Base-by-base conservation (phyloP, 2,797 vertebrate genomes). In the Gambelia wislizenii region DNA sequence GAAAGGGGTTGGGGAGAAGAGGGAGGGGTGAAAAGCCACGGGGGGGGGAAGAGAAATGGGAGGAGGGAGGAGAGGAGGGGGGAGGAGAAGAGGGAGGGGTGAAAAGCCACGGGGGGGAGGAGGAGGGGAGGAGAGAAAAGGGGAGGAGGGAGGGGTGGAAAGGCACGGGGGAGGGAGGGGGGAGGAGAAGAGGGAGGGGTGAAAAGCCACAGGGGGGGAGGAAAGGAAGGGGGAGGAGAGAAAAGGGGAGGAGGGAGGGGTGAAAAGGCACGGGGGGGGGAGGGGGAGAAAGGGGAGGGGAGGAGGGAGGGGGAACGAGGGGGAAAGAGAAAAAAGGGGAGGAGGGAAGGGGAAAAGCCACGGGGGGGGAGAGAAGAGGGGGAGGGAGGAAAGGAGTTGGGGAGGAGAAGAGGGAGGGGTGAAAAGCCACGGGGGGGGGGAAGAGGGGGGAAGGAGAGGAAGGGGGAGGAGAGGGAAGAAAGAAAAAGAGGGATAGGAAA, bases 381-480 rank as follows among this genome's bases (percentile, higher is more conserved):
- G 20, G 0, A 0, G 27, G 8, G 1, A 12, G 2, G 1, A 49
- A 30, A 6, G 8, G 10, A 1, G 27, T 0, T 13, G 12, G 3
- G 4, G 2, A 0, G 14, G 22, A 5, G 39, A 1, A 33, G 4
- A 13, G 4, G 7, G 30, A 4, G 18, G 30, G 1, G 2, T 5
- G 1, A 6, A 30, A 4, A 6, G 5, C 18, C 4, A 44, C 30
- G 4, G 22, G 9, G 8, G 0, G 2, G 20, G 13, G 2, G 0
- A 22, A 0, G 7, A 33, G 22, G 3, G 1, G 5, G 2, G 2
- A 2, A 25, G 12, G 6, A 16, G 0, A 47, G 8, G 9, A 4
- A 2, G 0, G 16, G 6, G 22, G 1, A 13, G 30, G 7, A n/a
- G 6, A 0, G 2, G 8, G 0, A 30, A 4, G 16, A 2, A 1